Evolutionary conservation across 2,888 invertebrate genomes (phyloP), one percentile per base, ranked within the genome.

Genomic region (Dorcus hopei): DNA sequence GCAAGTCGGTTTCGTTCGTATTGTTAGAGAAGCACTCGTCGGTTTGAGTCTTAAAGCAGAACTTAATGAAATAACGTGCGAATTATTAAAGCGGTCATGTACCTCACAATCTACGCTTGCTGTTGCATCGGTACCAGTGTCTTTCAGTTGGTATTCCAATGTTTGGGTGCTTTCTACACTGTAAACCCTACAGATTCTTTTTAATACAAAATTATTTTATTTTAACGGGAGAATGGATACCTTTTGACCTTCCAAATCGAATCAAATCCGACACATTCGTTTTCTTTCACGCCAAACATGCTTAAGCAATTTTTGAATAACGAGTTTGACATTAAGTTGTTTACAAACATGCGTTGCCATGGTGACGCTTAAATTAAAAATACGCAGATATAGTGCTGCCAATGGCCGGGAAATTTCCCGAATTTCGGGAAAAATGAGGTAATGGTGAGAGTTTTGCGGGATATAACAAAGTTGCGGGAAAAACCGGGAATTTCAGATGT

Each of bases 191-290:
- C 3, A 42, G 16, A 52, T 49, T 45, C 33, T n/a, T 51, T 45
- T 53, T 57, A 33, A 16, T 45, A 39, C 9, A 11, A 40, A 50
- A 14, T 49, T 6, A 40, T 8, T 9, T 39, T 19, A 19, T 54
- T 11, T 2, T 23, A 38, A n/a, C 9, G 16, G 11, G 41, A 11
- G 9, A 38, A 41, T 42, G 9, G 52, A 62, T 71, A 77, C 77
- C 75, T 80, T 61, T 77, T 79, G 6, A 74, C 67, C 58, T 74
- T 77, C 73, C 78, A 79, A 38, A 77, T 75, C 0, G 83, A 79
- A 53, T 75, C 77, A 70, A 82, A 83, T 51, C 81, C 83, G 16
- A 81, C 75, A 54, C 80, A 77, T 42, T 79, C 79, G 9, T 77
- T 77, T 33, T 77, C 77, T 66, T 77, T 79, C 54, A 79, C 76